Conservation (phyloP, 2,888 invertebrate species). For the Pristionchus maxplancki region DNA sequence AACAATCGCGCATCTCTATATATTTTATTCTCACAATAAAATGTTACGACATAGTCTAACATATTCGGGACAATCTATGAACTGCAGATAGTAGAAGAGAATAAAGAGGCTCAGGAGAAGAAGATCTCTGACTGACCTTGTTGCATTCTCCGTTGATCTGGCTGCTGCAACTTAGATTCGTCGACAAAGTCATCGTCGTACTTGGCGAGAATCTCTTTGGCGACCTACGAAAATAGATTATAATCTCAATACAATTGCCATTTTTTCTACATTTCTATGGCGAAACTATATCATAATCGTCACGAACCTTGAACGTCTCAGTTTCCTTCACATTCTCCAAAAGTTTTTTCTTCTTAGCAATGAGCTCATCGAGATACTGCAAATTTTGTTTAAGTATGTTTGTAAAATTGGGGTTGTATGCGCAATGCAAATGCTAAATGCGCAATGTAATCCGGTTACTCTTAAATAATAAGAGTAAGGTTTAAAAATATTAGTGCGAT, state of each 20-base stretch:
- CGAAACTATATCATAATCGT: too few relatives aligned
- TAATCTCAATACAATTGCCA: not conserved
- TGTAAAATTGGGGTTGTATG: too few relatives aligned
- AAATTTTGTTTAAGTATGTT: not conserved
- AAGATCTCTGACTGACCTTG: not conserved
- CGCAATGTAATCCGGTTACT: too few relatives aligned
- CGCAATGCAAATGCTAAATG: too few relatives aligned
- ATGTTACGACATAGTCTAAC: too few relatives aligned
- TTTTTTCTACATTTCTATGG: too few relatives aligned
- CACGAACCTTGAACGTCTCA: constrained; percentile 90
- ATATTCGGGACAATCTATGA: too few relatives aligned
- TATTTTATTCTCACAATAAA: too few relatives aligned
- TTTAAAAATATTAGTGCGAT: not conserved
- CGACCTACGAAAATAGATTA: constrained; percentile 80
- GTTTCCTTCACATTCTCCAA: constrained; percentile 96
- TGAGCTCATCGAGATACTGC: constrained; percentile 58
- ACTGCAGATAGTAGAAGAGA: too few relatives aligned
- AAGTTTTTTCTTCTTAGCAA: constrained; percentile 81
- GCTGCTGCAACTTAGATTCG: not conserved
- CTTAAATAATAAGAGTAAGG: too few relatives aligned
- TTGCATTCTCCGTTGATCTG: not conserved
- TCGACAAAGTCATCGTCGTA: constrained; percentile 83
- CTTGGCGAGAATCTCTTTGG: constrained; percentile 90
- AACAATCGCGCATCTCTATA: not conserved
- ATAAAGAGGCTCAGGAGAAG: too few relatives aligned